These are phyloP conservation scores for Karalla daura DNA, from an alignment of 2,797 vertebrate species.

Conservation along the genomic window DNA sequence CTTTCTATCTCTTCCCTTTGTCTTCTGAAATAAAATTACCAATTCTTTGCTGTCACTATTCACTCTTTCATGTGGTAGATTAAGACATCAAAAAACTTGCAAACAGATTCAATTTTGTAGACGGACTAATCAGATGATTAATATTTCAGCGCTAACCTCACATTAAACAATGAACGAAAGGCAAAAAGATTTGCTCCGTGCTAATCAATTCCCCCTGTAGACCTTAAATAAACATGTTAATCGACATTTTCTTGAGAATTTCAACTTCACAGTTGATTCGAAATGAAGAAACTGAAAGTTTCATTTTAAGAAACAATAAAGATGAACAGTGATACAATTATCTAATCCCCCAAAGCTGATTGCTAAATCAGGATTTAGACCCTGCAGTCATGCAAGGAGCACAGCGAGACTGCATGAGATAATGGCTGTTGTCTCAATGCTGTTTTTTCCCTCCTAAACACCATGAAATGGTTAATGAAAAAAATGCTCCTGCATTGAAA, in stretches of 20 bases:
- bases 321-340: not conserved
- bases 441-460: not conserved
- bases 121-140: too few relatives aligned
- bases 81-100: too few relatives aligned
- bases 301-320: not conserved
- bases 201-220: not conserved
- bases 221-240: not conserved
- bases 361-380: not conserved
- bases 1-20: too few relatives aligned
- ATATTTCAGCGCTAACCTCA: too few relatives aligned
- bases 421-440: not conserved
- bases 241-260: not conserved
- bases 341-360: not conserved
- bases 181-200: not conserved
- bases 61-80: too few relatives aligned
- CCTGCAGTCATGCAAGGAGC: not conserved
- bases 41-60: too few relatives aligned
- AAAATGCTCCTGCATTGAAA: not conserved
- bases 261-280: not conserved
- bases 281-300: not conserved
- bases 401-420: not conserved
- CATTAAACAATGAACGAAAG: not conserved
- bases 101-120: not conserved
- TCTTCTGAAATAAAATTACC: not conserved
- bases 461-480: not conserved